Percentiles rank a stretch among this genome's conserved stretches.
These are phyloP conservation scores for Hoplostethus atlanticus DNA, from an alignment of 2,797 vertebrate genomes.

Conservation along the genomic window DNA sequence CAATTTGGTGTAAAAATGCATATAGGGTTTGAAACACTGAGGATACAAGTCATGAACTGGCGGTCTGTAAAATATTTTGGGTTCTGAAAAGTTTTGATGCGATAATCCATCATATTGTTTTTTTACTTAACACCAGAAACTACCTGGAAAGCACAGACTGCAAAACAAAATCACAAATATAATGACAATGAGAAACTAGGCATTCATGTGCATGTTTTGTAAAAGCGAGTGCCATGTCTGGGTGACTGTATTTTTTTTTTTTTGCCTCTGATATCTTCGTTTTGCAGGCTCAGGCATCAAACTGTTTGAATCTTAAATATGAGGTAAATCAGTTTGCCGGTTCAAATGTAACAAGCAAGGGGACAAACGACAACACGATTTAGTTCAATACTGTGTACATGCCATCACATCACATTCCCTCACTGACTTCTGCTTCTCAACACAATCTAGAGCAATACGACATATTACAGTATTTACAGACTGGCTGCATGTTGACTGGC, in stretches of 20 bases:
- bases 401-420: neutral
- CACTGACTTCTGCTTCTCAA: constrained; percentile 17
- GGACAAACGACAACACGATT: neutral
- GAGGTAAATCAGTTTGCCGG: neutral
- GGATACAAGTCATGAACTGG: too few species aligned
- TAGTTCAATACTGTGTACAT: neutral
- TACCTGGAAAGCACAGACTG: too few species aligned
- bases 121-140: too few species aligned
- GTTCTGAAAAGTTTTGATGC: too few species aligned
- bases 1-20: too few species aligned
- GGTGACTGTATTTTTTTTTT: neutral
- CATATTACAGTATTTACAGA: neutral
- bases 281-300: neutral
- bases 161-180: neutral
- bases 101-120: too few species aligned
- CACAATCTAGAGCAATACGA: constrained; percentile 1
- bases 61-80: too few species aligned
- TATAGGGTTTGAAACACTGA: too few species aligned
- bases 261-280: neutral
- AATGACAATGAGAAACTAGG: neutral
- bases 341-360: neutral
- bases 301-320: neutral
- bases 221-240: neutral
- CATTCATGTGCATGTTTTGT: neutral
- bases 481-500: neutral